phyloP scores from a whole-genome alignment of 2,113 vertebrate species.

The Leucosticte australis region DNA sequence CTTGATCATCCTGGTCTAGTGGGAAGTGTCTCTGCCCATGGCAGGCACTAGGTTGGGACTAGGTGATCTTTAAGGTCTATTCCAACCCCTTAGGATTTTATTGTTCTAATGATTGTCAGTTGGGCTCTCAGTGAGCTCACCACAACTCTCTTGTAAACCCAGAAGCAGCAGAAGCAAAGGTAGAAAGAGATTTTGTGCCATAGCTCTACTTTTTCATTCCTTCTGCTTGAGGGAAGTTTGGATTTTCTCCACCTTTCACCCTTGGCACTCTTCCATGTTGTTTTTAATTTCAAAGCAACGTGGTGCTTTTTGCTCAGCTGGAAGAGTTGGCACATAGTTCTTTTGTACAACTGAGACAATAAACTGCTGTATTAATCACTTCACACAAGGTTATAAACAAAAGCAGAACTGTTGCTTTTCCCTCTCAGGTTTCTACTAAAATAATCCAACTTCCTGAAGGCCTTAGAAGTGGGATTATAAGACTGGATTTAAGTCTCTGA shows the following conservation, averaged over 20 bases:
- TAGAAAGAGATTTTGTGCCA: not conserved
- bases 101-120: not conserved
- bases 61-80: not conserved
- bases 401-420: not conserved
- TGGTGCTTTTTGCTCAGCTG: slow-evolving; percentile 38
- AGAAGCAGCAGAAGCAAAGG: not conserved
- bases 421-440: not conserved
- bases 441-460: not conserved
- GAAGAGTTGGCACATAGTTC: slow-evolving; percentile 28
- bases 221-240: not conserved
- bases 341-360: slow-evolving; percentile 37
- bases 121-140: not conserved
- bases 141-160: not conserved
- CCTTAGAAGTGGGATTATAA: not conserved
- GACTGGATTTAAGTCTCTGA: not conserved
- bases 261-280: slow-evolving; percentile 41
- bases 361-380: slow-evolving; percentile 40
- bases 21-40: not conserved
- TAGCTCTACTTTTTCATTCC: not conserved
- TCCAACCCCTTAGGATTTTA: not conserved
- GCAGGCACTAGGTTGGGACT: rapidly evolving
- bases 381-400: not conserved
- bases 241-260: slow-evolving; percentile 59
- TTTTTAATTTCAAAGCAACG: slow-evolving; percentile 65
- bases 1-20: not conserved